Evolutionary conservation across 1,140 invertebrate species (phyloP), one percentile per base, ranked within the genome.

Genomic region (Cecropterus lyciades): DNA sequence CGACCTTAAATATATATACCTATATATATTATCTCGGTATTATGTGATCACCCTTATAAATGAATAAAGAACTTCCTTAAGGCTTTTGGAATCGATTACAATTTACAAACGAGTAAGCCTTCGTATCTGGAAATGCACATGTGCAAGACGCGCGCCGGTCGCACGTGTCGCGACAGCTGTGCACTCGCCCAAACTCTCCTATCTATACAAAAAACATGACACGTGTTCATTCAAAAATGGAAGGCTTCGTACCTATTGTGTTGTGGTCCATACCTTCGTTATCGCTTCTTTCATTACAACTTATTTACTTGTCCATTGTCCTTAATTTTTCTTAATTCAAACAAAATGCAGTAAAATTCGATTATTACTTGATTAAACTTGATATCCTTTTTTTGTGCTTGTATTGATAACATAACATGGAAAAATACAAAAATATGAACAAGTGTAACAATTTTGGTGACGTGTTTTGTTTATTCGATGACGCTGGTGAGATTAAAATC

Each of bases 111-210:
- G 11, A 37, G 0, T 43, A 43, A 13, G 40, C 40, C 40, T 43
- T 43, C 40, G 40, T 13, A 43, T 14, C n/a, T 43, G 13, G n/a
- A 60, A 45, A 15, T 52, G 40, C 49, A 59, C 65, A 60, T 49
- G 55, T 60, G 55, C 33, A 45, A 15, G 16, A 20, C 65, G 62
- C 46, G 65, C 65, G 57, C 46, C 33, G 14, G 15, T 20, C 46
- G 70, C 70, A 72, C 66, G 63, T 66, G 68, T 62, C 66, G 37
- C 63, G 51, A 55, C 70, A 72, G 67, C 67, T 69, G 70, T 59
- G 15, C 48, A n/a, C 24, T 16, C 33, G 20, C n/a, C 13, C 37
- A 67, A 57, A 53, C 17, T 65, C 37, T 55, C 24, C 43, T 43
- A 55, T 55, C 24, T 14, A 55, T 17, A 48, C 49, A 53, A 42